Percentiles rank a stretch among this genome's conserved stretches.
Evolutionary conservation across 1,140 invertebrate genomes (phyloP).

Genomic region (Drosophila pachea): DNA sequence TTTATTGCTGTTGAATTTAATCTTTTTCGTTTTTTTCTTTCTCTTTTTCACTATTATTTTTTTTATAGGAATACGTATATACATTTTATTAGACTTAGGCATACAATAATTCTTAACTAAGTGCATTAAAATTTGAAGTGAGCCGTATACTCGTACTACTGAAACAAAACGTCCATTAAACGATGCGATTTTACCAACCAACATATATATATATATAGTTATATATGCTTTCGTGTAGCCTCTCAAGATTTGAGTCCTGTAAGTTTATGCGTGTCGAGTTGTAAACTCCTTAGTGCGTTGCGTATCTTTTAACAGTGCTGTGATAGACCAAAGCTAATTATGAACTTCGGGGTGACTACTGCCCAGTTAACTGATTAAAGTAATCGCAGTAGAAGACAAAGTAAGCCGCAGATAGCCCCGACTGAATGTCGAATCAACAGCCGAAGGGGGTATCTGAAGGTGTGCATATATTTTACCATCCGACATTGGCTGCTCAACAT

Average conservation of each 20-base stretch:
- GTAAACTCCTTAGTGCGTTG: conserved; percentile 53
- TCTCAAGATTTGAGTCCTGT: conserved; percentile 48
- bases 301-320: conserved; percentile 72
- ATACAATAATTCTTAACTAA: conserved; percentile 46
- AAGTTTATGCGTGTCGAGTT: conserved; percentile 68
- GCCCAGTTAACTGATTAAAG: neutral
- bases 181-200: conserved; percentile 40
- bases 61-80: conserved; percentile 76
- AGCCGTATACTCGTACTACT: conserved; percentile 46
- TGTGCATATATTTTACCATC: too few species aligned
- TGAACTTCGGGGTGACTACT: neutral
- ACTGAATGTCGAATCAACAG: neutral
- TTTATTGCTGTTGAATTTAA: neutral
- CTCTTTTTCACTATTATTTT: conserved; percentile 48
- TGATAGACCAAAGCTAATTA: conserved; percentile 43
- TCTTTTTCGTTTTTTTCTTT: conserved; percentile 42
- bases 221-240: conserved; percentile 12
- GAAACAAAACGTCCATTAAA: conserved; percentile 63
- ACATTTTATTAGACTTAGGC: conserved; percentile 72
- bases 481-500: too few species aligned
- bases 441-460: neutral
- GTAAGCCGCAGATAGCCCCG: neutral
- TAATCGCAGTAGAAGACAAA: neutral
- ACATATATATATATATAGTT: conserved; percentile 21
- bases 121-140: conserved; percentile 65